These are phyloP conservation scores for Babylonia areolata DNA, from an alignment of 1,140 invertebrate species.

Conservation along the genomic window DNA sequence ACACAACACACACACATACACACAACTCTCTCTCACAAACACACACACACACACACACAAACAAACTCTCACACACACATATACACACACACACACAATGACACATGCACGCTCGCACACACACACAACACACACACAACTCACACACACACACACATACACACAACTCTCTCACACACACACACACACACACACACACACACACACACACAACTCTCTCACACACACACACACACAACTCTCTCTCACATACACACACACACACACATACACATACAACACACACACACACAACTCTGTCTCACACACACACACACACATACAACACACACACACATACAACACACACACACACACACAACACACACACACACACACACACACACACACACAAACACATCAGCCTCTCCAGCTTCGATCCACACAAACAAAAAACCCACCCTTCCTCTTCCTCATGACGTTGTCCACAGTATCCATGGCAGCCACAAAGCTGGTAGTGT, in stretches of 20 bases:
- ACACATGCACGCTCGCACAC: not conserved
- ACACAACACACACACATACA: not conserved
- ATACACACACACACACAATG: not conserved
- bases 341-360: not conserved
- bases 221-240: not conserved
- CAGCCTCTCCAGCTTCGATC: too few relatives aligned
- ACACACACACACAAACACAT: not conserved
- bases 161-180: not conserved
- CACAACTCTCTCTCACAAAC: conserved; percentile 1
- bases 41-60: not conserved
- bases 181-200: not conserved
- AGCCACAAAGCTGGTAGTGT: conserved; percentile 31
- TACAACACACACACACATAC: not conserved
- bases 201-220: not conserved
- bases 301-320: not conserved
- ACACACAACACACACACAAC: not conserved
- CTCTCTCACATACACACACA: not conserved
- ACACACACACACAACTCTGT: not conserved
- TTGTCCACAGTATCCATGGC: conserved; percentile 40
- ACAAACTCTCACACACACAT: not conserved
- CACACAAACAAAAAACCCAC: conserved; percentile 4
- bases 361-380: not conserved
- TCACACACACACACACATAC: not conserved
- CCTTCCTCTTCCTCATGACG: conserved; percentile 10
- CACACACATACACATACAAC: not conserved